Percentiles rank a stretch among this genome's conserved stretches.
phyloP scores from a whole-genome alignment of 2,113 vertebrate genomes.

The Callocephalon fimbriatum region DNA sequence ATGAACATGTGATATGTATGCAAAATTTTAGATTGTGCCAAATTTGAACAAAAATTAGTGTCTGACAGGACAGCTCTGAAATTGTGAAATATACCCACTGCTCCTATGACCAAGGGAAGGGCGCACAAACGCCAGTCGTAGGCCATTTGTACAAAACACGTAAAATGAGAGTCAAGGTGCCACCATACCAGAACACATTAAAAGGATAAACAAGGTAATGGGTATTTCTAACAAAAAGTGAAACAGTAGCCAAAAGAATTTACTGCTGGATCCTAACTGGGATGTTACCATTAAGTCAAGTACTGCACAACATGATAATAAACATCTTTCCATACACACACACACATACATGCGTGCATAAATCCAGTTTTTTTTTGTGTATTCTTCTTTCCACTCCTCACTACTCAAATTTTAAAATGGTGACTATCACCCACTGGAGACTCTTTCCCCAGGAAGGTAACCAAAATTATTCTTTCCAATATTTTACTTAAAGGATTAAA shows the following conservation, averaged over 20 bases:
- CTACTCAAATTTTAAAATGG: neutral
- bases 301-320: neutral
- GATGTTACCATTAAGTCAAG: neutral
- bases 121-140: neutral
- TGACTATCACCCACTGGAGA: neutral
- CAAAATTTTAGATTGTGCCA: neutral
- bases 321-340: neutral
- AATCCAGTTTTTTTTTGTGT: neutral
- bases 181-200: neutral
- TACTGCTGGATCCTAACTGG: neutral
- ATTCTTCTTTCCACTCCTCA: neutral
- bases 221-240: neutral
- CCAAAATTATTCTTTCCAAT: neutral
- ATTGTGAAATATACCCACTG: neutral
- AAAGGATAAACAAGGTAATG: neutral
- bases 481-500: neutral
- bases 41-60: neutral
- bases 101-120: neutral
- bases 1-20: neutral
- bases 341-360: accelerated
- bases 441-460: neutral
- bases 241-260: neutral
- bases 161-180: neutral
- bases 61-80: neutral
- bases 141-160: neutral